Evolutionary conservation across 2,797 vertebrate genomes (phyloP).

Genomic region (Halcyon leucocephala): DNA sequence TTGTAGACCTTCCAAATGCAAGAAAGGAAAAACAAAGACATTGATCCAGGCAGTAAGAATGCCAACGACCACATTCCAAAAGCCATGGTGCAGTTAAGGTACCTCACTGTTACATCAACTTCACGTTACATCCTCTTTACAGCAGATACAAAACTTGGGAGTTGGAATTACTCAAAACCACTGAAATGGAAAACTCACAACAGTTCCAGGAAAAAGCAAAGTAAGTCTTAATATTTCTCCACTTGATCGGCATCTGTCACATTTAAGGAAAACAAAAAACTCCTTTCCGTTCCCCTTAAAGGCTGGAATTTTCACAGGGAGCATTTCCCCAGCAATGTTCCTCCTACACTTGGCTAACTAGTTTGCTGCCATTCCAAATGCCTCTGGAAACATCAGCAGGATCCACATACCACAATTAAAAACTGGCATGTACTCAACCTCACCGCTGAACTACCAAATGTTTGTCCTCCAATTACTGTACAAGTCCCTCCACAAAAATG

Average conservation of each 20-base stretch:
- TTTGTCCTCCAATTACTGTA: neutral
- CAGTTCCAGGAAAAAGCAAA: neutral
- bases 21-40: conserved; percentile 10
- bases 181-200: neutral
- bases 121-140: neutral
- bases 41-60: neutral
- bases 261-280: neutral
- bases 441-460: neutral
- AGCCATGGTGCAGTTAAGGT: neutral
- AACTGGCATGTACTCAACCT: neutral
- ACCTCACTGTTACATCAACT: neutral
- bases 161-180: neutral
- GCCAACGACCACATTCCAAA: neutral
- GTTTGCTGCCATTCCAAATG: conserved; percentile 20
- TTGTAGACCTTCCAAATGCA: neutral
- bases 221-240: neutral
- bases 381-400: conserved; percentile 48
- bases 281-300: neutral
- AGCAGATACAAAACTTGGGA: fast-evolving
- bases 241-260: neutral
- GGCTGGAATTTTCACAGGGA: neutral
- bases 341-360: conserved; percentile 3
- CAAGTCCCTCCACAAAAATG: neutral
- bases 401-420: conserved; percentile 38
- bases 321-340: neutral